phyloP scores from a whole-genome alignment of 1,140 invertebrate genomes.

The Scaptomyza pallida region DNA sequence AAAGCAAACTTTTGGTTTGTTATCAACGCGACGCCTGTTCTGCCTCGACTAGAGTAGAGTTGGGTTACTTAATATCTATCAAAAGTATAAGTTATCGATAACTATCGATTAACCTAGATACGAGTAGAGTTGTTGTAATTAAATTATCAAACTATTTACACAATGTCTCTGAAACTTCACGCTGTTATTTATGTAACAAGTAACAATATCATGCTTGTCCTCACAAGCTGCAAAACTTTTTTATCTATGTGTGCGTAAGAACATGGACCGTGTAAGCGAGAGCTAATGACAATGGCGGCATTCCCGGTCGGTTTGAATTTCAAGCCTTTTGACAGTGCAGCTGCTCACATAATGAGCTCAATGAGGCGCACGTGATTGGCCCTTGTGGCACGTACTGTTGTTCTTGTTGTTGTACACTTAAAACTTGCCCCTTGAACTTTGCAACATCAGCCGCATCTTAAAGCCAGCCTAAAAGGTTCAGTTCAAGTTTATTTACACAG shows the following conservation, averaged over 20 bases:
- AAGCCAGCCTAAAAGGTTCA: conserved; percentile 20
- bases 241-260: conserved; percentile 15
- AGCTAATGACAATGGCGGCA: conserved; percentile 47
- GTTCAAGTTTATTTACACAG: conserved; percentile 55
- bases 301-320: conserved; percentile 29
- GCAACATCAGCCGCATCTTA: conserved; percentile 13
- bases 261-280: conserved; percentile 13
- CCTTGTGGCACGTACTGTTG: conserved; percentile 59
- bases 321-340: conserved; percentile 45
- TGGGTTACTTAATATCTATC: too few species aligned
- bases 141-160: too few species aligned
- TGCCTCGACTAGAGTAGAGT: background rate
- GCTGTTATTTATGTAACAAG: background rate
- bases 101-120: too few species aligned
- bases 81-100: background rate
- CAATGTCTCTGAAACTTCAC: too few species aligned
- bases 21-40: conserved; percentile 21
- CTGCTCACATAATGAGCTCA: conserved; percentile 70
- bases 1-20: conserved; percentile 38
- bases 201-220: background rate
- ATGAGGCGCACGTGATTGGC: conserved; percentile 71
- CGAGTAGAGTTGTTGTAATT: too few species aligned
- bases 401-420: conserved; percentile 22
- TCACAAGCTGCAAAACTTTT: conserved; percentile 24
- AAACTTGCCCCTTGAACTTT: conserved; percentile 20